Base-by-base conservation (phyloP, 2,113 vertebrate species). In the Syngnathus typhle region DNA sequence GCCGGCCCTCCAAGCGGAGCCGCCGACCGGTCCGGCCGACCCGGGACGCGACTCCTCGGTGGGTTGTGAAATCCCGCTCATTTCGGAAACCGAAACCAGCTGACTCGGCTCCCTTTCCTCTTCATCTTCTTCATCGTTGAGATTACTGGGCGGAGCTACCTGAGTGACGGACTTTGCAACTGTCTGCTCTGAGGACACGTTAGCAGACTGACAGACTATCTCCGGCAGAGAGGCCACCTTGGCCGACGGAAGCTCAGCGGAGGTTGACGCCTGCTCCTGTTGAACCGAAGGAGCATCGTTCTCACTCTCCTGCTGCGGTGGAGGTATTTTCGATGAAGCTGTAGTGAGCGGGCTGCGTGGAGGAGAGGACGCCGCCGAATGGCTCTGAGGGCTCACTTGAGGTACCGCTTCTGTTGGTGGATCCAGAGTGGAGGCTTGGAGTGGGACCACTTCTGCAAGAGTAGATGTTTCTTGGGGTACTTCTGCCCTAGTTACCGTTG, bases 31-130 rank as follows among this genome's bases (percentile, higher is more conserved):
- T n/a, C 91, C 90, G 2, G 82, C 90, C 0, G 91, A 92, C 1
- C 88, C 91, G 1, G 91, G 91, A 6, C 84, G 86, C 51, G 91
- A 92, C 59, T 92, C 90, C 63, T 92, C 90, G 0, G 90, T 91
- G 21, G 89, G 89, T 75, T 92, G 90, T 2, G 91, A 91, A 44
- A 90, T 90, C n/a, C 91, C 90, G 54, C 91, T 92, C 91, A 92
- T 92, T 67, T 92, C 91, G 19, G 90, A 92, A 51, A 90, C 66
- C 2, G 91, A 92, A 41, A 92, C 86, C 68, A 83, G 69, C 76
- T 91, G 90, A 65, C 90, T 92, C 38, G 83, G 85, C 27, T 91
- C 90, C 27, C 64, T 68, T 46, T 91, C 90, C 16, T 92, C 90
- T 49, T 91, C 90, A 18, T 92, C 89, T 1, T 87, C 87, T 2